Evolutionary conservation across 2,113 vertebrate species (phyloP).

Genomic region (rat (Rattus norvegicus)): DNA sequence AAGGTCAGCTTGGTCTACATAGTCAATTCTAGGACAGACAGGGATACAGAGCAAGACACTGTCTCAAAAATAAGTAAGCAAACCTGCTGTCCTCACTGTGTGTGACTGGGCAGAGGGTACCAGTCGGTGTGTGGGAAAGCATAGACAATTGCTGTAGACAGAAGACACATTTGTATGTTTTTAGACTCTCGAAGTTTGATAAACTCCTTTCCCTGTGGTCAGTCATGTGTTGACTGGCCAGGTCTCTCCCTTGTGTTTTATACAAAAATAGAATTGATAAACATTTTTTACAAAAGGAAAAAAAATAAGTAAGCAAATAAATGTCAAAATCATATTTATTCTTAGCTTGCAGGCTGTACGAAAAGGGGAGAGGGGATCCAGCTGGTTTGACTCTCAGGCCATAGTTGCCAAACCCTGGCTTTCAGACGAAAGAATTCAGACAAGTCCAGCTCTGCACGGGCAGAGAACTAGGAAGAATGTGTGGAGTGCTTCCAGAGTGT

Average conservation of each 20-base stretch:
- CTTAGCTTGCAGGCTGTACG: neutral
- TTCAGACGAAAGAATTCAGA: neutral
- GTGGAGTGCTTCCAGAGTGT: neutral
- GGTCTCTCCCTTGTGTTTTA: too few species aligned
- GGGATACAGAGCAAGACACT: neutral
- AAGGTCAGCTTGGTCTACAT: neutral
- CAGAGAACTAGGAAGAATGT: neutral
- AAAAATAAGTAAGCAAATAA: neutral
- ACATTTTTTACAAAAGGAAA: too few species aligned
- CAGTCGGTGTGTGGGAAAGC: too few species aligned
- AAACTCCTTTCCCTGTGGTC: too few species aligned
- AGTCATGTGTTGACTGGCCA: too few species aligned
- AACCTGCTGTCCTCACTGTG: too few species aligned
- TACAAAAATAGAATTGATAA: too few species aligned
- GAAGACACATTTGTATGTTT: too few species aligned
- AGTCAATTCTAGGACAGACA: neutral
- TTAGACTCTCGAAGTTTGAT: too few species aligned
- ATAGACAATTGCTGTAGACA: too few species aligned
- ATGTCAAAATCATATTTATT: neutral
- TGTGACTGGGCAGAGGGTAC: too few species aligned
- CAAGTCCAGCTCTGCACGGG: neutral
- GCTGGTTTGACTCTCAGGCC: neutral
- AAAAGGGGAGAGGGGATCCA: neutral
- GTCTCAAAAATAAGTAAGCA: neutral
- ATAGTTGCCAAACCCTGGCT: neutral